Evolutionary conservation across 2,888 invertebrate species (phyloP).

Genomic region (Abscondita cerata): DNA sequence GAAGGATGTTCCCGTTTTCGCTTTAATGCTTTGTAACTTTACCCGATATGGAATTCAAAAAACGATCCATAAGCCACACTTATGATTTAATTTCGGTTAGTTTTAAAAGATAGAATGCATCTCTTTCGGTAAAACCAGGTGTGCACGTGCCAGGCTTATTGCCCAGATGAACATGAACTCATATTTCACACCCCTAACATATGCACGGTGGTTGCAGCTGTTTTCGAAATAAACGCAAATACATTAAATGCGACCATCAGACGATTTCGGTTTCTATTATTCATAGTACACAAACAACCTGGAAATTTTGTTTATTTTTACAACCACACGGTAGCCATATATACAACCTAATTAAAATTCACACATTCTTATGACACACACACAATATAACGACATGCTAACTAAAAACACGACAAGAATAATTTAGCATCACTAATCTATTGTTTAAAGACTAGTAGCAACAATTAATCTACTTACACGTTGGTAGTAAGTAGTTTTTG

Average conservation of each 20-base stretch:
- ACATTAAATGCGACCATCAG: not conserved
- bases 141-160: conserved; percentile 34
- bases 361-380: not conserved
- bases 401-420: too few relatives aligned
- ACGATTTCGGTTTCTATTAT: not conserved
- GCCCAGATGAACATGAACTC: conserved; percentile 10
- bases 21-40: conserved; percentile 40
- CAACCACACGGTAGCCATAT: conserved; percentile 2
- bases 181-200: conserved; percentile 31
- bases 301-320: not conserved
- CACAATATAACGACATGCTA: too few relatives aligned
- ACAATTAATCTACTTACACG: too few relatives aligned
- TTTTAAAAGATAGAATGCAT: not conserved
- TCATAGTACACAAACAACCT: not conserved
- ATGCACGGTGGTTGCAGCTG: conserved; percentile 31
- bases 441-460: too few relatives aligned
- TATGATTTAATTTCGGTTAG: not conserved
- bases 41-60: conserved; percentile 37
- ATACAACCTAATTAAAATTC: not conserved
- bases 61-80: conserved; percentile 33
- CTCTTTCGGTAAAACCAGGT: conserved; percentile 27
- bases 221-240: not conserved
- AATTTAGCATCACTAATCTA: too few relatives aligned
- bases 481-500: not conserved
- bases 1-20: conserved; percentile 43